Evolutionary conservation across 2,888 invertebrate species (phyloP).

Genomic region (Drosophila lutescens): DNA sequence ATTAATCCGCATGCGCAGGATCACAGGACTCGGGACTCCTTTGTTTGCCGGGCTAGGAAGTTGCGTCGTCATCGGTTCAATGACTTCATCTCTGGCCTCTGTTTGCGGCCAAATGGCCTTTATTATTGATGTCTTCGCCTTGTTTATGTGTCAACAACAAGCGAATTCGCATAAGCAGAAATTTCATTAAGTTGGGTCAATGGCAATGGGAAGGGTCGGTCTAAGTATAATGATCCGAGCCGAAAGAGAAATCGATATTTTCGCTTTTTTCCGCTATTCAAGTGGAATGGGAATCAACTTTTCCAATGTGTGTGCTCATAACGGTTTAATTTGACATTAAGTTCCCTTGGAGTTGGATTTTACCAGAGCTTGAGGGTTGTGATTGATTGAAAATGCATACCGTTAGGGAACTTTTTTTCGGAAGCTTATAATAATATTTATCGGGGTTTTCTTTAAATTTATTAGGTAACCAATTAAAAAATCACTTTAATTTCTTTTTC

Average conservation of each 20-base stretch:
- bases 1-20: conserved; percentile 67
- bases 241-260: conserved; percentile 36
- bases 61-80: conserved; percentile 59
- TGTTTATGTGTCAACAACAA: conserved; percentile 78
- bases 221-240: conserved; percentile 51
- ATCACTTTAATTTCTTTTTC: too few species aligned
- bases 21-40: background rate
- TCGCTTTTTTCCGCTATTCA: background rate
- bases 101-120: conserved; percentile 38
- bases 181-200: conserved; percentile 68
- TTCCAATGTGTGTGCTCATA: conserved; percentile 26
- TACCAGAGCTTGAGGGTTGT: background rate
- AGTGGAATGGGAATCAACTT: conserved; percentile 6
- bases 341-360: conserved; percentile 10
- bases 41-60: conserved; percentile 32
- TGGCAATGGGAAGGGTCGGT: conserved; percentile 54
- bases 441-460: too few species aligned
- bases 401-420: background rate
- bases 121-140: conserved; percentile 75
- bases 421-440: background rate
- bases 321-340: conserved; percentile 34
- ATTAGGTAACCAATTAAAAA: too few species aligned
- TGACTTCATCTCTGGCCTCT: conserved; percentile 64
- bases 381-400: conserved; percentile 31
- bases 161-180: conserved; percentile 74